These are phyloP conservation scores for Neodiprion lecontei DNA, from an alignment of 1,140 invertebrate genomes.

Conservation along the genomic window DNA sequence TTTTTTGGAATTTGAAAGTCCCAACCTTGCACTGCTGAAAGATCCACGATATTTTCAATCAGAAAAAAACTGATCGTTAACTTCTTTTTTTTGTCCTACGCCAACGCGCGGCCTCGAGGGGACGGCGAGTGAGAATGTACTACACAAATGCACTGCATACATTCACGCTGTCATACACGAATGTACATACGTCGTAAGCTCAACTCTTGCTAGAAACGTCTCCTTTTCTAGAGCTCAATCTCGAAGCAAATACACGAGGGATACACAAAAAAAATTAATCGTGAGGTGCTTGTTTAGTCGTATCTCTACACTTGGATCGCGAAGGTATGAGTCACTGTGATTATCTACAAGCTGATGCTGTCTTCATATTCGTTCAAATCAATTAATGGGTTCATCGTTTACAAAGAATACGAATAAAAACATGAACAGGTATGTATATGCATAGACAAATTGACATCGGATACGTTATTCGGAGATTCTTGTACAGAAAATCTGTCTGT, in stretches of 20 bases:
- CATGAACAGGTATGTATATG: conserved; percentile 42
- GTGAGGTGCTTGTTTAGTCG: neutral
- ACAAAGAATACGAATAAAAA: conserved; percentile 36
- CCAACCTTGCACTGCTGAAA: no score
- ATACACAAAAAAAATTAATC: no score
- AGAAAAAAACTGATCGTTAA: no score
- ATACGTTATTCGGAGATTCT: no score
- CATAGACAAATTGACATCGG: neutral
- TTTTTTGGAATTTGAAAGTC: no score
- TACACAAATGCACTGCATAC: no score
- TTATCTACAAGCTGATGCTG: neutral
- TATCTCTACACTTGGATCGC: neutral
- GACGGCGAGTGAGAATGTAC: no score
- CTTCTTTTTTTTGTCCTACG: no score
- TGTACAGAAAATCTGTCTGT: no score
- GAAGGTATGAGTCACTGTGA: neutral
- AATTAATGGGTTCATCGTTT: conserved; percentile 43
- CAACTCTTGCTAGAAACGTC: neutral
- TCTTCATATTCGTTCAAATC: conserved; percentile 1
- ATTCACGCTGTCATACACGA: neutral
- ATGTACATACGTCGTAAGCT: neutral
- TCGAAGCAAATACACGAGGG: neutral
- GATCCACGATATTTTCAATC: no score
- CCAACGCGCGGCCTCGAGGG: no score
- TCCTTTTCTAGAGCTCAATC: conserved; percentile 4